phyloP scores from a whole-genome alignment of 2,113 vertebrate species.

The Petroica traversi region DNA sequence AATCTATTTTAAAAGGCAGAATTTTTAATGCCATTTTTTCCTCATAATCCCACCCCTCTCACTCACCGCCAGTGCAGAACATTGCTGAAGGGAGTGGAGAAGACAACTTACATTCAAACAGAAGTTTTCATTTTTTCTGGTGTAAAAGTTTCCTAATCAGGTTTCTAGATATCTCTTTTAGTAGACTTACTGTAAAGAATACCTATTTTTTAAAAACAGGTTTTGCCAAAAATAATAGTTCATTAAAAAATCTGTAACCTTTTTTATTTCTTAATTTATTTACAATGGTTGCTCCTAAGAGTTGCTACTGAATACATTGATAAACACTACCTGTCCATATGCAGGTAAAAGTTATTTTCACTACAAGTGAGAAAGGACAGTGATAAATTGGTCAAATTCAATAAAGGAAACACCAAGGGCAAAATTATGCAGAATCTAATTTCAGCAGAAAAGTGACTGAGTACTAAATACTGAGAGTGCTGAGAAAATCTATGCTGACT shows the following conservation, averaged over 20 bases:
- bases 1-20: accelerated
- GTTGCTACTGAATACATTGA: neutral
- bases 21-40: neutral
- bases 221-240: neutral
- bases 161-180: neutral
- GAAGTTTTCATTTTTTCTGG: neutral
- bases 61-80: neutral
- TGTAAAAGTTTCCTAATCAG: neutral
- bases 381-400: neutral
- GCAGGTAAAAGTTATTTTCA: neutral
- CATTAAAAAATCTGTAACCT: neutral
- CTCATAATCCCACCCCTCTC: neutral
- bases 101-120: accelerated
- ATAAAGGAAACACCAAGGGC: neutral
- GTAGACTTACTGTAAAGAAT: neutral
- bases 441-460: neutral
- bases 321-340: neutral
- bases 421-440: neutral
- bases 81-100: accelerated
- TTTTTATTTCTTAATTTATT: neutral
- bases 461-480: neutral
- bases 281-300: neutral
- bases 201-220: neutral
- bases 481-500: neutral
- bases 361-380: neutral